Percentiles rank a stretch among this genome's conserved stretches.
phyloP scores from a whole-genome alignment of 2,113 vertebrate genomes.

The Trichechus manatus region DNA sequence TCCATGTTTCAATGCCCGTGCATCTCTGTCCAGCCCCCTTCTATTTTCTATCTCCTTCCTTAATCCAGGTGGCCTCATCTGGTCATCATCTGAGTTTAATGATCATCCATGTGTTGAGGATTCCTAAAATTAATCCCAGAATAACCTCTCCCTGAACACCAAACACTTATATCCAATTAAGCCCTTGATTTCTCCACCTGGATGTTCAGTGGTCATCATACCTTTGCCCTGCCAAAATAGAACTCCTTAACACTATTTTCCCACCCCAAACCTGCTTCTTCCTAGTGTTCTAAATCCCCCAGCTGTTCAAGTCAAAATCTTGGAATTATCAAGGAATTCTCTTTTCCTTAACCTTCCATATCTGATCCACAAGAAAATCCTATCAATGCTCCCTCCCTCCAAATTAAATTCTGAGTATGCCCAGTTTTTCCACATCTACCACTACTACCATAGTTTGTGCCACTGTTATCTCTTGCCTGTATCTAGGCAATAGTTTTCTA shows the following conservation, averaged over 20 bases:
- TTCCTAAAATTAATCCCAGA: neutral
- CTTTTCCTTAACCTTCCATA: neutral
- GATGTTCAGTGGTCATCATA: neutral
- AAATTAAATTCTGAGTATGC: too few species aligned
- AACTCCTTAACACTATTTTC: neutral
- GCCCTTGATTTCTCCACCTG: neutral
- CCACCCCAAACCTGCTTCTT: neutral
- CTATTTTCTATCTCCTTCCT: neutral
- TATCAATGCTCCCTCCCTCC: neutral
- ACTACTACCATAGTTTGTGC: neutral
- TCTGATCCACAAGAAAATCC: neutral
- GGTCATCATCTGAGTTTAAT: neutral
- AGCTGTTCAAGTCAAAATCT: neutral
- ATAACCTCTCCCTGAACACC: neutral
- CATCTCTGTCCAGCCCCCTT: neutral
- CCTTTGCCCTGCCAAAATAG: neutral
- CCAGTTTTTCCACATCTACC: too few species aligned
- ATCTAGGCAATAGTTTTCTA: neutral
- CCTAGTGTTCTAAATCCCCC: neutral
- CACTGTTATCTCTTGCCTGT: neutral
- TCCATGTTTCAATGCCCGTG: neutral
- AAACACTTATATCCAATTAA: neutral
- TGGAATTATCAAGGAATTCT: too few species aligned
- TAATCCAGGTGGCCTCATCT: neutral
- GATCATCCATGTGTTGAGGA: neutral